Conservation (phyloP, 1,140 invertebrate genomes). For the Microplitis mediator region DNA sequence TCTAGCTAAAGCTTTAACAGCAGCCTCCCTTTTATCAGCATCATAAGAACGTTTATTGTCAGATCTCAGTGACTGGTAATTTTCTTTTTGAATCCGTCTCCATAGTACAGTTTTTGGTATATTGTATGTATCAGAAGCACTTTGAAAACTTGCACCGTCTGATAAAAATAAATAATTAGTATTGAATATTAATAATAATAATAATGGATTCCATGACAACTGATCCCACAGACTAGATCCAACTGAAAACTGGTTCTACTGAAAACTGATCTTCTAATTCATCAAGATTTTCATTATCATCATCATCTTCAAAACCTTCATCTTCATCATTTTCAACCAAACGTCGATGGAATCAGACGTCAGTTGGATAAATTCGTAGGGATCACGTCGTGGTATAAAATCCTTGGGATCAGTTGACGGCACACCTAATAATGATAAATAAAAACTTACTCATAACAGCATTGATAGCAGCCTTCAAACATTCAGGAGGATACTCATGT, state of each 20-base stretch:
- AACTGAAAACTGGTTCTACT: no score
- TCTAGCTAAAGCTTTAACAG: constrained; percentile 62
- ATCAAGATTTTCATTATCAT: no score
- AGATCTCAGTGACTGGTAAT: constrained; percentile 50
- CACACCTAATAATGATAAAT: background rate
- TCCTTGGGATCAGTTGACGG: background rate
- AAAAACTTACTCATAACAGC: constrained; percentile 53
- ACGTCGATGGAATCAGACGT: no score
- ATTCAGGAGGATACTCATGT: constrained; percentile 59
- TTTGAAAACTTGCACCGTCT: constrained; percentile 61
- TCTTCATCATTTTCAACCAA: no score
- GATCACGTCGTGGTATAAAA: no score
- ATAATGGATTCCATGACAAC: no score
- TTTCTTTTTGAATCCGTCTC: constrained; percentile 65
- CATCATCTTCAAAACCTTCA: no score
- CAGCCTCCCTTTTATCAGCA: constrained; percentile 60
- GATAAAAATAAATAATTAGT: constrained; percentile 17
- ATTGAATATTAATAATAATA: background rate
- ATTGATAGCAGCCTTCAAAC: constrained; percentile 58
- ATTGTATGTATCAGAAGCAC: constrained; percentile 60
- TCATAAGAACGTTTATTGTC: constrained; percentile 61
- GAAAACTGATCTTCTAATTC: no score
- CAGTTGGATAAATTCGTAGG: no score
- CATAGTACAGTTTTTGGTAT: constrained; percentile 70
- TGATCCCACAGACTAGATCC: no score